Conservation (phyloP, 2,888 invertebrate genomes). For the Drosophila eohydei region DNA sequence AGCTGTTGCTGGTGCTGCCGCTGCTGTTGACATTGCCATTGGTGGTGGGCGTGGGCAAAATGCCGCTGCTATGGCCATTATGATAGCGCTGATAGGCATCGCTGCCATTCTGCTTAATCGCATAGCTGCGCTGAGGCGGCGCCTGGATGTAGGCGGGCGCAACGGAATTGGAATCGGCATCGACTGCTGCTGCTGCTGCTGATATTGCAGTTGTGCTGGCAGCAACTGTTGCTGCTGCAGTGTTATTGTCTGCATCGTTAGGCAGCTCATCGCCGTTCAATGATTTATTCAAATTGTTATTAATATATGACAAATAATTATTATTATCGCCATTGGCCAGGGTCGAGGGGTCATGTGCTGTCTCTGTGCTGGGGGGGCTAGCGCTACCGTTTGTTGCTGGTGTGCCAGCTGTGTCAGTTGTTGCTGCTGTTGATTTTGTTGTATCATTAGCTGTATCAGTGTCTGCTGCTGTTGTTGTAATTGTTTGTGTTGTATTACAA, state of each 20-base stretch:
- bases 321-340: slow-evolving; percentile 58
- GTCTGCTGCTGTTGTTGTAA: slow-evolving; percentile 55
- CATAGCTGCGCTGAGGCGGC: slow-evolving; percentile 43
- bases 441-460: slow-evolving; percentile 51
- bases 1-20: slow-evolving; percentile 29
- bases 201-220: slow-evolving; percentile 7
- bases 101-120: slow-evolving; percentile 60
- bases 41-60: slow-evolving; percentile 68
- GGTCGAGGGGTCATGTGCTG: slow-evolving; percentile 30
- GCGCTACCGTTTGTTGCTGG: slow-evolving; percentile 51
- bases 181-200: slow-evolving; percentile 16
- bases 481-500: slow-evolving; percentile 76
- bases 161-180: slow-evolving; percentile 40
- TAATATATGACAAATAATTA: slow-evolving; percentile 69
- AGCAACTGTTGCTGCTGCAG: slow-evolving; percentile 25
- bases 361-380: slow-evolving; percentile 33
- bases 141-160: slow-evolving; percentile 26
- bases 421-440: slow-evolving; percentile 66
- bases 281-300: slow-evolving; percentile 61
- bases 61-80: slow-evolving; percentile 68
- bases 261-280: slow-evolving; percentile 51
- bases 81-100: slow-evolving; percentile 49
- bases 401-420: slow-evolving; percentile 45
- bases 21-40: slow-evolving; percentile 9
- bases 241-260: slow-evolving; percentile 37